A percentile compares a stretch with the other conserved stretches of the same genome.
phyloP scores from a whole-genome alignment of 2,888 invertebrate species.

The Drosophila antonietae region DNA sequence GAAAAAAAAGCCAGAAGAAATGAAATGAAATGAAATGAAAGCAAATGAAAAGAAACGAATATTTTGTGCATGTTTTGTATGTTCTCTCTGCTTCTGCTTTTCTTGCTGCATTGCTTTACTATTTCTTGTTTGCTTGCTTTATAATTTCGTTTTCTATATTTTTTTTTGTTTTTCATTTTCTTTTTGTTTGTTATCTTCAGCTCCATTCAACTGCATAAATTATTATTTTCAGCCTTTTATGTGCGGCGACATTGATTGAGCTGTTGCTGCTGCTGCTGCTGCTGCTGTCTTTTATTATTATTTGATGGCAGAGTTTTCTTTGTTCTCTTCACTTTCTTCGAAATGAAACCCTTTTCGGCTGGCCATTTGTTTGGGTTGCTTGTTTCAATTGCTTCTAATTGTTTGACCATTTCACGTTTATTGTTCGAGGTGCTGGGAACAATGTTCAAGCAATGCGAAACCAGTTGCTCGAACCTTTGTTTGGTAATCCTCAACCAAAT shows the following conservation, averaged over 20 bases:
- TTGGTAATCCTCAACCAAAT: constrained; percentile 10
- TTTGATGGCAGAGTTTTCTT: constrained; percentile 6
- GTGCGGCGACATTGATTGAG: constrained; percentile 73
- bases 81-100: not conserved
- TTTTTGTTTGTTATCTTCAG: constrained; percentile 32
- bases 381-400: constrained; percentile 66
- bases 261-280: constrained; percentile 61
- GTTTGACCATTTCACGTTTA: constrained; percentile 39
- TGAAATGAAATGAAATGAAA: not conserved
- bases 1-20: not conserved
- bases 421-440: constrained; percentile 29
- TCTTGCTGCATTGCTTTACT: constrained; percentile 3
- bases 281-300: constrained; percentile 44
- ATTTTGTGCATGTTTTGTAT: constrained; percentile 33
- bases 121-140: not conserved
- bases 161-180: not conserved
- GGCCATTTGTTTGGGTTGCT: constrained; percentile 30
- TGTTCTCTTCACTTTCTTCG: constrained; percentile 1
- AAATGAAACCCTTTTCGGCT: constrained; percentile 24
- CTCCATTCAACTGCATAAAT: constrained; percentile 71
- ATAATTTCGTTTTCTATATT: not conserved
- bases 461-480: constrained; percentile 15
- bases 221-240: constrained; percentile 59
- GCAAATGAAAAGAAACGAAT: constrained; percentile 4
- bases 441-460: constrained; percentile 29